phyloP scores from a whole-genome alignment of 2,797 vertebrate genomes.

The Myiotriccus ornatus region DNA sequence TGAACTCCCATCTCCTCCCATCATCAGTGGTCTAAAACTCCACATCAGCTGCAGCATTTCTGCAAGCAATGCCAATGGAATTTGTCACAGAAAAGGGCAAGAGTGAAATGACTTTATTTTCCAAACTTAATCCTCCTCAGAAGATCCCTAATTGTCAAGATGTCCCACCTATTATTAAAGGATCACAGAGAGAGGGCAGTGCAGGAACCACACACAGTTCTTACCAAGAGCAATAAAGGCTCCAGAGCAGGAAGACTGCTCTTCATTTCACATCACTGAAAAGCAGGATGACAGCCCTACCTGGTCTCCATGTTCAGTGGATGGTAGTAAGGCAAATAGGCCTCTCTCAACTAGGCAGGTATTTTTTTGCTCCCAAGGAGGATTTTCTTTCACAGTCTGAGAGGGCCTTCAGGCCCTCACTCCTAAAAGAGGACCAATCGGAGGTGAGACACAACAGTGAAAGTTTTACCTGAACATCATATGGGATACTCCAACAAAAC shows the following conservation, averaged over 20 bases:
- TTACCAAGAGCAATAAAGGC: neutral
- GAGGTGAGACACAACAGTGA: neutral
- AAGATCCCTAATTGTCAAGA: neutral
- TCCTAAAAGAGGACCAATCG: neutral
- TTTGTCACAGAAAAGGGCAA: neutral
- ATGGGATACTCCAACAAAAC: neutral
- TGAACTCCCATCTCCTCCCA: neutral
- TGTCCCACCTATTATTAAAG: neutral
- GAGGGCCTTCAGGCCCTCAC: neutral
- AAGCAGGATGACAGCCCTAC: neutral
- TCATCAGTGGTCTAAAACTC: neutral
- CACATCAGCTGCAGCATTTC: neutral
- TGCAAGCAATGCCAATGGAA: neutral
- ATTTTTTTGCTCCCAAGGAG: neutral
- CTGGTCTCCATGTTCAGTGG: neutral
- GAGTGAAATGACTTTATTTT: neutral
- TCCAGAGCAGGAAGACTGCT: neutral
- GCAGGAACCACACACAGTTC: neutral
- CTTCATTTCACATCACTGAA: neutral
- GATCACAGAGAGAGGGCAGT: neutral
- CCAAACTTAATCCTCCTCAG: neutral
- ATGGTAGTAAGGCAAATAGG: accelerated
- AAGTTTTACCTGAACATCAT: neutral
- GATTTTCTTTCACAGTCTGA: neutral
- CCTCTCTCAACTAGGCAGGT: accelerated